These are phyloP conservation scores for Nymphicus hollandicus DNA, from an alignment of 2,113 vertebrate species.

Conservation along the genomic window DNA sequence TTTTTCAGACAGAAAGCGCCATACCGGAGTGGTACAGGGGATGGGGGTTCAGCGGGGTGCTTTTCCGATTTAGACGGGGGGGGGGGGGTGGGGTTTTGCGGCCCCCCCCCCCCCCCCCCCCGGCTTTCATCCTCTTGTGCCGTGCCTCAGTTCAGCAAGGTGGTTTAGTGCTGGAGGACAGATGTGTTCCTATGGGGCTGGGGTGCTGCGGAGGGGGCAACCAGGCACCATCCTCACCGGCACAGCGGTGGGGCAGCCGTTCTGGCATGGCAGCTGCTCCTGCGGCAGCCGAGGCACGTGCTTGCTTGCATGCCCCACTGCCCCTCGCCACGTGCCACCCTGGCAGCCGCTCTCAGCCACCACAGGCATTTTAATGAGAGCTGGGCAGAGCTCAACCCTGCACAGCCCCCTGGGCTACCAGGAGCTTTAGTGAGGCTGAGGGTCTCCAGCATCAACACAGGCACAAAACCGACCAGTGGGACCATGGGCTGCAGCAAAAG, in stretches of 20 bases:
- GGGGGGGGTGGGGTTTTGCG: too few species aligned
- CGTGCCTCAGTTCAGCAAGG: not conserved
- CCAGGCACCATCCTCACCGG: not conserved
- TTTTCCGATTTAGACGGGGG: too few species aligned
- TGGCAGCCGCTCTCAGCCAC: not conserved
- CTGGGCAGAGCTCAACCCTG: not conserved
- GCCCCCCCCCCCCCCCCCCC: too few species aligned
- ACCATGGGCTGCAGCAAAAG: not conserved
- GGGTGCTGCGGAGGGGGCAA: not conserved
- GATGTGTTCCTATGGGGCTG: not conserved
- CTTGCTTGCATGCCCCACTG: not conserved
- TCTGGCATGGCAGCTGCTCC: not conserved
- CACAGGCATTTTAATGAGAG: conserved; percentile 19
- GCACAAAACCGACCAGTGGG: fast-evolving
- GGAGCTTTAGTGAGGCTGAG: not conserved
- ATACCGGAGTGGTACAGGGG: too few species aligned
- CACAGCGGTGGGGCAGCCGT: not conserved
- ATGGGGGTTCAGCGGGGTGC: too few species aligned
- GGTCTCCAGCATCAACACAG: not conserved
- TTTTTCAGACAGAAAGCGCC: too few species aligned
- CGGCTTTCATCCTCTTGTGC: not conserved
- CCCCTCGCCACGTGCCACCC: conserved; percentile 13
- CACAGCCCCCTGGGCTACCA: not conserved
- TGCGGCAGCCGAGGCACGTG: not conserved
- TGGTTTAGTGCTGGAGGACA: not conserved